A percentile compares a stretch with the other conserved stretches of the same genome.
Evolutionary conservation across 2,888 invertebrate genomes (phyloP).

Genomic region (Pammene aurita): DNA sequence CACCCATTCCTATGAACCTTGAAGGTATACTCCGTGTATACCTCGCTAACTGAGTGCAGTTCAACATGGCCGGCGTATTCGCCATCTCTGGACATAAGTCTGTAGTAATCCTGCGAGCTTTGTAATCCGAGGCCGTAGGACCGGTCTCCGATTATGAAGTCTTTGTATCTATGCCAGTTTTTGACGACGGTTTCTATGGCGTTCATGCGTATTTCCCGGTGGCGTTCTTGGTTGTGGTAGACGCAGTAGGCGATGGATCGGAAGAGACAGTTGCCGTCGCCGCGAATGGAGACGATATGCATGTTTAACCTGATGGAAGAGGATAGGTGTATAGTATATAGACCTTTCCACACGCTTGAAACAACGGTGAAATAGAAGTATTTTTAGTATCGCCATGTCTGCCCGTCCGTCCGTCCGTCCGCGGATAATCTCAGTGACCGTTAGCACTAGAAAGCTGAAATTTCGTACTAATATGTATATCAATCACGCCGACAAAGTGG

Average conservation of each 20-base stretch:
- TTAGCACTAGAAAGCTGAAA: too few species aligned
- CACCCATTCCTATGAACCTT: slow-evolving; percentile 66
- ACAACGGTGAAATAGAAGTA: too few species aligned
- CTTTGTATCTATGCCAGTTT: slow-evolving; percentile 70
- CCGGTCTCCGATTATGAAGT: slow-evolving; percentile 72
- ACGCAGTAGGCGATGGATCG: slow-evolving; percentile 70
- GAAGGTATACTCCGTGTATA: slow-evolving; percentile 67
- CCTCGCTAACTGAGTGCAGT: slow-evolving; percentile 67
- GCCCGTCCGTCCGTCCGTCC: too few species aligned
- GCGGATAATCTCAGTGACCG: too few species aligned
- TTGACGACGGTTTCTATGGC: slow-evolving; percentile 67
- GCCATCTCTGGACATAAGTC: slow-evolving; percentile 69
- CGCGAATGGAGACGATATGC: slow-evolving; percentile 65
- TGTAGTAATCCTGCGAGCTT: slow-evolving; percentile 58
- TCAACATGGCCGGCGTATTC: slow-evolving; percentile 76
- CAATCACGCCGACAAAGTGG: too few species aligned
- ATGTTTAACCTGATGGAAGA: background rate
- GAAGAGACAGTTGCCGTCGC: slow-evolving; percentile 75
- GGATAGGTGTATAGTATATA: background rate
- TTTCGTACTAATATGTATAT: too few species aligned
- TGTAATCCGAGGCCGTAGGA: slow-evolving; percentile 64
- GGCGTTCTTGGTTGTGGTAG: slow-evolving; percentile 68
- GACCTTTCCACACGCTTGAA: too few species aligned
- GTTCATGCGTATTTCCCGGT: slow-evolving; percentile 64
- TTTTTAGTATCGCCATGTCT: too few species aligned